Evolutionary conservation across 2,888 invertebrate genomes (phyloP).

Genomic region (Melieria omissa): DNA sequence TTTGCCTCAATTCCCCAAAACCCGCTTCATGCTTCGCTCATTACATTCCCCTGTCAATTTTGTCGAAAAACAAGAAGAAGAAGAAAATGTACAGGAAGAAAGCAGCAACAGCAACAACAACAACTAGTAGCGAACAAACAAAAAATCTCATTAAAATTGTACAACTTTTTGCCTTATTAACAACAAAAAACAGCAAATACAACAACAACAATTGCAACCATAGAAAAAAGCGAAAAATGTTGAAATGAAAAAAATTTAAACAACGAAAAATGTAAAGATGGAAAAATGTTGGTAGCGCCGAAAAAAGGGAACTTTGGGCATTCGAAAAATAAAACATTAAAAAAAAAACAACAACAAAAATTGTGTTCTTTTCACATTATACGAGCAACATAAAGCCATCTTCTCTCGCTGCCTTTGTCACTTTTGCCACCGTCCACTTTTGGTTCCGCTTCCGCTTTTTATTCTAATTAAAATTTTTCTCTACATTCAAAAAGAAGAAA

Average conservation of each 20-base stretch:
- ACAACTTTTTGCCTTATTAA: conserved; percentile 59
- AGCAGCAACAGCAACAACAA: conserved; percentile 9
- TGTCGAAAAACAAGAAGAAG: conserved; percentile 40
- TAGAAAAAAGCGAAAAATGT: not conserved
- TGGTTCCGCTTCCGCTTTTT: conserved; percentile 47
- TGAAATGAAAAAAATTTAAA: no score
- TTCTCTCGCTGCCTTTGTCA: conserved; percentile 12
- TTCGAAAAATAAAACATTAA: not conserved
- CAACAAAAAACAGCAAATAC: conserved; percentile 35
- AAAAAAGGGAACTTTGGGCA: no score
- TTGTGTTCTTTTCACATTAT: conserved; percentile 24
- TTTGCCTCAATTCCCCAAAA: conserved; percentile 22
- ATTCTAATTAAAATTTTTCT: conserved; percentile 57
- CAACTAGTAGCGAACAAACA: conserved; percentile 20
- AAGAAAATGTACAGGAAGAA: conserved; percentile 3
- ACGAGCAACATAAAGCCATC: conserved; percentile 34
- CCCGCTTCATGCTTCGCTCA: conserved; percentile 38
- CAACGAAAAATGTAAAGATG: no score
- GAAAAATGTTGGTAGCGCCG: no score
- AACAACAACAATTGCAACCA: conserved; percentile 24
- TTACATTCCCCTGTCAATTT: conserved; percentile 52
- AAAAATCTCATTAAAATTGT: conserved; percentile 58
- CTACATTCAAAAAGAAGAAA: conserved; percentile 43
- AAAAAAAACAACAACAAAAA: conserved; percentile 21
- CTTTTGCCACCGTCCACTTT: conserved; percentile 18